A percentile compares a stretch with the other conserved stretches of the same genome.
Evolutionary conservation across 2,888 invertebrate species (phyloP).

Genomic region (Callyntrura guangdongensis): DNA sequence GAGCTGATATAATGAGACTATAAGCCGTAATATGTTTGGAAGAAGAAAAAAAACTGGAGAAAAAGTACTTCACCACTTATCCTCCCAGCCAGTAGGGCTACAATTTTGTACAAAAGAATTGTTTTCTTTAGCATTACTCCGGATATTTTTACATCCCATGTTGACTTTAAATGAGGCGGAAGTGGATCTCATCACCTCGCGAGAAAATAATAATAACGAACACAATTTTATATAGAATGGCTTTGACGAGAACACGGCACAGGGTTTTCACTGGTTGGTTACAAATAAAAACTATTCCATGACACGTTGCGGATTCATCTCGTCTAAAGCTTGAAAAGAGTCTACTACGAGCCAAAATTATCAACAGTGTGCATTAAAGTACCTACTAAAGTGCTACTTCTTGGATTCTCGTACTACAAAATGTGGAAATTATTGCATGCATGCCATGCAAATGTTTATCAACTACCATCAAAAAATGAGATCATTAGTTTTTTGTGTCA

Average conservation of each 20-base stretch:
- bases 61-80: too few species aligned
- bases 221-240: background rate
- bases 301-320: background rate
- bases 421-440: background rate
- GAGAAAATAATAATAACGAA: background rate
- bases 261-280: background rate
- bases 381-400: background rate
- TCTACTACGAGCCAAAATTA: too few species aligned
- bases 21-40: too few species aligned
- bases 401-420: too few species aligned
- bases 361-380: background rate
- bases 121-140: background rate
- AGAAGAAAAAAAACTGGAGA: too few species aligned
- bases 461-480: background rate
- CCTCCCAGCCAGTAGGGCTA: background rate
- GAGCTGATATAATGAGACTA: too few species aligned
- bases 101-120: background rate
- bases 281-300: background rate
- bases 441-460: background rate
- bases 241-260: background rate
- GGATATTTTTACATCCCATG: background rate
- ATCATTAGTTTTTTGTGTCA: constrained; percentile 21
- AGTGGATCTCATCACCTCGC: background rate
- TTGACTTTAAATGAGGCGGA: constrained; percentile 5
- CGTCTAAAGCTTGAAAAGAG: too few species aligned